Conservation (phyloP, 1,140 invertebrate genomes). For the Hylaeus volcanicus region DNA sequence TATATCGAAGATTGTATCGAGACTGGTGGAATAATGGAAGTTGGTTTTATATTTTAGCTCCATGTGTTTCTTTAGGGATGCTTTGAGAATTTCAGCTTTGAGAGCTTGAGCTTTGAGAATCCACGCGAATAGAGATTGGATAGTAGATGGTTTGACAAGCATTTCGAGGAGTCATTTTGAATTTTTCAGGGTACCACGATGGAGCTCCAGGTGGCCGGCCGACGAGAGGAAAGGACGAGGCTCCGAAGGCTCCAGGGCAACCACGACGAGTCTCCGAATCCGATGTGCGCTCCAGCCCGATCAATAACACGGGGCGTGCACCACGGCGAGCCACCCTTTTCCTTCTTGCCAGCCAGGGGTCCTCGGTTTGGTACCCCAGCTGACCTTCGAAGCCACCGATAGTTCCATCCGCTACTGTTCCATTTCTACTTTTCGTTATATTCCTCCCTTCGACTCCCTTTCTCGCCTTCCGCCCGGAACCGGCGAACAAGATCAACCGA, state of each 20-base stretch:
- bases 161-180: too few relatives aligned
- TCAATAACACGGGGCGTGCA: constrained; percentile 78
- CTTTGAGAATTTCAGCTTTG: too few relatives aligned
- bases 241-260: constrained; percentile 47
- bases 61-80: too few relatives aligned
- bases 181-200: too few relatives aligned
- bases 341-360: constrained; percentile 63
- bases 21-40: too few relatives aligned
- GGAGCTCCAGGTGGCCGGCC: constrained; percentile 11
- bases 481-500: neutral
- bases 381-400: constrained; percentile 42
- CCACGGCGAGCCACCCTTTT: constrained; percentile 68
- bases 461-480: too few relatives aligned
- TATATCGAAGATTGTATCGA: too few relatives aligned
- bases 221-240: constrained; percentile 49
- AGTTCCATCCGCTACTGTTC: neutral
- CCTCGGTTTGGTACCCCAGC: constrained; percentile 51
- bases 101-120: too few relatives aligned
- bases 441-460: neutral
- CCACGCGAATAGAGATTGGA: too few relatives aligned
- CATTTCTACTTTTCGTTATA: neutral
- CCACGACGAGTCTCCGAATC: constrained; percentile 69
- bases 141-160: too few relatives aligned
- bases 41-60: too few relatives aligned
- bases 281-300: constrained; percentile 72